A percentile compares a stretch with the other conserved stretches of the same genome.
These are phyloP conservation scores for Scalopus aquaticus DNA, from an alignment of 2,113 vertebrate species.

Conservation along the genomic window DNA sequence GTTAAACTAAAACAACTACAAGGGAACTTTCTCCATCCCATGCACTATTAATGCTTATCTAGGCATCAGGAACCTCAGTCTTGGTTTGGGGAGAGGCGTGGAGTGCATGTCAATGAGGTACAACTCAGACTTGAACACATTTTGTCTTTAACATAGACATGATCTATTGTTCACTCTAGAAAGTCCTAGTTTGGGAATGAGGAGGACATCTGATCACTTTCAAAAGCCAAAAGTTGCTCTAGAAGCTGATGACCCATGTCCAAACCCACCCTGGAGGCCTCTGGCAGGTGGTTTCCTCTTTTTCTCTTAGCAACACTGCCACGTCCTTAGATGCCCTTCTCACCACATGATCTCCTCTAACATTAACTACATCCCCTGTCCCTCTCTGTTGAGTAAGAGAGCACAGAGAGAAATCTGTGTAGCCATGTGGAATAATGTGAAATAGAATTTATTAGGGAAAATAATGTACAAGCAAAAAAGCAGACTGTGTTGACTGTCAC, in stretches of 20 bases:
- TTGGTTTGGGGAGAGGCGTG: background rate
- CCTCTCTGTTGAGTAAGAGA: background rate
- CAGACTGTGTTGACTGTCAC: background rate
- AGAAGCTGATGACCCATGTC: background rate
- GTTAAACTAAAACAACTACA: background rate
- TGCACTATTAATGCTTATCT: background rate
- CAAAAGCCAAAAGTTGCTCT: background rate
- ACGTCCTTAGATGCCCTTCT: background rate
- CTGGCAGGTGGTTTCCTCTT: background rate
- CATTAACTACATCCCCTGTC: background rate
- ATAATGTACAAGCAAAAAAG: background rate
- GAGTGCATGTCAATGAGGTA: rapidly evolving
- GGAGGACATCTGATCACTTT: background rate
- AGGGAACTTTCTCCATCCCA: background rate
- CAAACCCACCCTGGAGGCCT: background rate
- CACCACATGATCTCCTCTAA: background rate
- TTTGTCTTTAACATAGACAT: background rate
- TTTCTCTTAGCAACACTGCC: background rate
- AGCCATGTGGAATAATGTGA: background rate
- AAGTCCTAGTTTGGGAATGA: background rate
- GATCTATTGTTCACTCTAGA: background rate
- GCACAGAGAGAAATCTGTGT: background rate
- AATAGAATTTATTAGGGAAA: background rate
- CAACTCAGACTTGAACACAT: background rate
- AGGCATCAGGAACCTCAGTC: too few relatives aligned